These are phyloP conservation scores for Phaedon cochleariae DNA, from an alignment of 2,888 invertebrate species.

Conservation along the genomic window DNA sequence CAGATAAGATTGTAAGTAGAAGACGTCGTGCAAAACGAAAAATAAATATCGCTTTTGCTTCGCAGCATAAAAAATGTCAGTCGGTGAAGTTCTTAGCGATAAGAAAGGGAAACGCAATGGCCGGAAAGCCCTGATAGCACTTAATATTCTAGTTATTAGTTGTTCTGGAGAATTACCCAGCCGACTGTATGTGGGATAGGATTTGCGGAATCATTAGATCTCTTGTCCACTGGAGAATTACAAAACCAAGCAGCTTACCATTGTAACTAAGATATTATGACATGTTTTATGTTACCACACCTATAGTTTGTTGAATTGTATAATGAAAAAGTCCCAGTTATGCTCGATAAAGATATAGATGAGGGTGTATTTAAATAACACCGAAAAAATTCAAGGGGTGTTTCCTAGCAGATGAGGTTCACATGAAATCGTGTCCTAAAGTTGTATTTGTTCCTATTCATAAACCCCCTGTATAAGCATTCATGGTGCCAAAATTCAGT, in stretches of 20 bases:
- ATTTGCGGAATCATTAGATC: slow-evolving; percentile 4
- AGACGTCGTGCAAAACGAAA: neutral
- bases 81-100: slow-evolving; percentile 48
- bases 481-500: too few species aligned
- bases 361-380: too few species aligned
- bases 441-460: too few species aligned
- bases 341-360: too few species aligned
- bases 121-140: slow-evolving; percentile 56
- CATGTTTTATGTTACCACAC: too few species aligned
- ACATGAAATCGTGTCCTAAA: too few species aligned
- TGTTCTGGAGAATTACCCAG: slow-evolving; percentile 36
- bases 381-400: too few species aligned
- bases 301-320: too few species aligned
- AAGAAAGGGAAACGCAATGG: slow-evolving; percentile 50
- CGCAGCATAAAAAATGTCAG: slow-evolving; percentile 43
- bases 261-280: neutral
- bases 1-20: neutral
- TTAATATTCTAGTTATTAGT: slow-evolving; percentile 55
- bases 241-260: neutral
- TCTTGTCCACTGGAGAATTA: neutral
- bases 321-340: too few species aligned
- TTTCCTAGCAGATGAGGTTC: too few species aligned
- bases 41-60: slow-evolving; percentile 19
- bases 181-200: slow-evolving; percentile 18
- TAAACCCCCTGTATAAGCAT: too few species aligned